Conservation (phyloP, 2,113 vertebrate species). For the Microcebus ravelobensis region DNA sequence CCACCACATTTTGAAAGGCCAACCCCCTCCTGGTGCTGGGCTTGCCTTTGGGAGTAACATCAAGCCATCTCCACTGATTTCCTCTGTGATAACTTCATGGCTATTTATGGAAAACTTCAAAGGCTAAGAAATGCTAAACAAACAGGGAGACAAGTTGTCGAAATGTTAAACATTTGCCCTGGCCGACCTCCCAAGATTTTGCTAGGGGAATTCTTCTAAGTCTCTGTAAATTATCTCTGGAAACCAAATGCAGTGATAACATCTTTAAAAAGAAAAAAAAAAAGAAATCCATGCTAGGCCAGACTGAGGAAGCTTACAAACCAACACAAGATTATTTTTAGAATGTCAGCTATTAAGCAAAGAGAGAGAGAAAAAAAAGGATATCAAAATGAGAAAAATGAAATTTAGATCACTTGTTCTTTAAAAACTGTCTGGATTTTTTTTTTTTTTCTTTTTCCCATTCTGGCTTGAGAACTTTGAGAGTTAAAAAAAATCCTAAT, state of each 20-base stretch:
- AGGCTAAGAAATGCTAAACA: slow-evolving; percentile 69
- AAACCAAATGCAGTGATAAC: slow-evolving; percentile 54
- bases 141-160: slow-evolving; percentile 53
- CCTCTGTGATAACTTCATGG: slow-evolving; percentile 50
- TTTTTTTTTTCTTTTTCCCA: background rate
- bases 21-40: background rate
- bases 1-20: background rate
- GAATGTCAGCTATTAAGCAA: background rate
- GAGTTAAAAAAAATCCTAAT: slow-evolving; percentile 40
- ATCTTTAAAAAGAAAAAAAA: slow-evolving; percentile 49
- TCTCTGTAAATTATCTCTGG: slow-evolving; percentile 58
- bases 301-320: slow-evolving; percentile 55
- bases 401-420: slow-evolving; percentile 22
- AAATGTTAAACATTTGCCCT: slow-evolving; percentile 66
- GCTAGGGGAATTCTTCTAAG: slow-evolving; percentile 53
- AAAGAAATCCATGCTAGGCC: slow-evolving; percentile 1
- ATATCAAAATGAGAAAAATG: slow-evolving; percentile 59
- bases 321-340: slow-evolving; percentile 67
- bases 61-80: slow-evolving; percentile 46
- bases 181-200: background rate
- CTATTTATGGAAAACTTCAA: slow-evolving; percentile 74
- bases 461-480: background rate
- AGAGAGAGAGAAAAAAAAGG: background rate
- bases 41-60: slow-evolving; percentile 21
- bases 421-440: slow-evolving; percentile 35